Conservation (phyloP, 2,888 invertebrate species). For the Stenodema calcarata region DNA sequence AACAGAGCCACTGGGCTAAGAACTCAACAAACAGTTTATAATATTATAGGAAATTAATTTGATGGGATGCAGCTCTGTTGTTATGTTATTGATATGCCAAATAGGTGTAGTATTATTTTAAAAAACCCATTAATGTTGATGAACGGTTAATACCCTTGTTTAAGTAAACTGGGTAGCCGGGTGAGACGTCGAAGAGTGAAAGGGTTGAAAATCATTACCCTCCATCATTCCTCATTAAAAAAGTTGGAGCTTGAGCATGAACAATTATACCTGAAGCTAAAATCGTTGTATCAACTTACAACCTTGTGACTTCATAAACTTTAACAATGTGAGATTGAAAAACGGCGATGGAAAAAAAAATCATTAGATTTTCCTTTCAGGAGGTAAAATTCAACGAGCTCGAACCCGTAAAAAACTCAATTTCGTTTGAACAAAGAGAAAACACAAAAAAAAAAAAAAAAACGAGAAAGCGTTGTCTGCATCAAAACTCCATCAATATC, state of each 20-base stretch:
- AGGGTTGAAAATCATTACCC: not conserved
- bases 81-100: too few species aligned
- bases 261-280: not conserved
- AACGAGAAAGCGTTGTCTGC: not conserved
- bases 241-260: too few species aligned
- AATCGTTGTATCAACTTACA: not conserved
- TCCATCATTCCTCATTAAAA: not conserved
- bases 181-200: too few species aligned
- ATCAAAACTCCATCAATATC: not conserved
- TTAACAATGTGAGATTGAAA: not conserved
- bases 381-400: not conserved
- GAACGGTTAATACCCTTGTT: too few species aligned
- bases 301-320: not conserved
- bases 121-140: too few species aligned
- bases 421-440: not conserved
- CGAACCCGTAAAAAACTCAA: not conserved
- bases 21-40: too few species aligned
- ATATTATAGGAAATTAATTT: too few species aligned
- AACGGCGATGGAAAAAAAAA: not conserved
- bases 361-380: not conserved
- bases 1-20: too few species aligned
- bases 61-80: too few species aligned
- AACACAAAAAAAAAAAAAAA: too few species aligned
- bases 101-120: too few species aligned
- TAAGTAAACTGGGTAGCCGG: too few species aligned